Conservation (phyloP, 2,797 vertebrate species). For the Siniperca scherzeri region DNA sequence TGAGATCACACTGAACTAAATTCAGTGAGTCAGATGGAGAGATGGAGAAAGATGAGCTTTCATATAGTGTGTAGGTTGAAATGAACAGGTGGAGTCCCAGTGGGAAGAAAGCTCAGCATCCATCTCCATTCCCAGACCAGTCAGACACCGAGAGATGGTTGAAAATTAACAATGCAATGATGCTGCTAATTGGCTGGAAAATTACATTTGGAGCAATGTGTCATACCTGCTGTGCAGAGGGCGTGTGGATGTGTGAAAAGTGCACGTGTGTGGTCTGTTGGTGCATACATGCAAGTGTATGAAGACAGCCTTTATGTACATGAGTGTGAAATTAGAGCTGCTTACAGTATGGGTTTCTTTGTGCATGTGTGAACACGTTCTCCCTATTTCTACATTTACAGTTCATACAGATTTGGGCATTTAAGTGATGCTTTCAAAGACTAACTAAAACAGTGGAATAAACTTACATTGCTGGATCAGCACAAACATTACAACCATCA, state of each 20-base stretch:
- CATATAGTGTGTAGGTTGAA: conserved; percentile 37
- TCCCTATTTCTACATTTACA: neutral
- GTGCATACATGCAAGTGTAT: conserved; percentile 17
- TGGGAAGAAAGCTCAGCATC: conserved; percentile 43
- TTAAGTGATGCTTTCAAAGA: neutral
- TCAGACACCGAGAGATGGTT: conserved; percentile 21
- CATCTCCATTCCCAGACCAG: conserved; percentile 40
- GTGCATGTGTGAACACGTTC: conserved; percentile 8
- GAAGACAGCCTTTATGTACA: neutral
- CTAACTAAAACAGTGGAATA: neutral
- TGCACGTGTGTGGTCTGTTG: conserved; percentile 8
- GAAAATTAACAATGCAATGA: conserved; percentile 44
- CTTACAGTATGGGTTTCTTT: conserved; percentile 11
- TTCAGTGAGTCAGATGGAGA: conserved; percentile 5
- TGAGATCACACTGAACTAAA: neutral
- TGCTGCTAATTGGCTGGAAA: conserved; percentile 69
- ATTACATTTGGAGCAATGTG: conserved; percentile 61
- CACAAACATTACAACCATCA: neutral
- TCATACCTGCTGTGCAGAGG: conserved; percentile 42
- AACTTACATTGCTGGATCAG: neutral
- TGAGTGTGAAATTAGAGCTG: conserved; percentile 26
- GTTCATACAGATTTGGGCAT: neutral
- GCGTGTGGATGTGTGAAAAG: conserved; percentile 45
- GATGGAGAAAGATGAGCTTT: neutral
- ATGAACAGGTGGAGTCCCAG: conserved; percentile 66